Base-by-base conservation (phyloP, 2,113 vertebrate genomes). In the Bambusicola thoracicus region DNA sequence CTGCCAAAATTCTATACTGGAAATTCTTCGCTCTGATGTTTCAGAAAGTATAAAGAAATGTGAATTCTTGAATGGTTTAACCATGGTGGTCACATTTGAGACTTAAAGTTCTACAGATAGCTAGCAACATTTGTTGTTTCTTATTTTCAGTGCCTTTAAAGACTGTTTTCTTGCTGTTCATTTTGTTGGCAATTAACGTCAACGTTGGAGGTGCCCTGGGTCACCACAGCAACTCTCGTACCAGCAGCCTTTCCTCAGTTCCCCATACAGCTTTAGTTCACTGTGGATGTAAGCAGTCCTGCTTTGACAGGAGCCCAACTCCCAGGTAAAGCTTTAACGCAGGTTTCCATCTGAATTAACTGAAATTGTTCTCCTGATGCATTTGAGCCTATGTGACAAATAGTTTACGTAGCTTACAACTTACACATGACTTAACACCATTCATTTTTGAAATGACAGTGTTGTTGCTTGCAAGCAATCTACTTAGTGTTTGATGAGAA, bases 321-420 rank as follows among this genome's bases (percentile, higher is more conserved):
- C 78, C 30, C 12, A 3, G 24, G 68, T 61, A 74, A 55, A 70
- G 56, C 34, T 77, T 72, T 55, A 55, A 67, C 84, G 72, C 72
- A 67, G 27, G 0, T 11, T 91, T 92, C 81, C 51, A 6, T 68
- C 61, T 53, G 85, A 84, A 51, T 86, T 81, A 88, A 83, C 93
- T 92, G 4, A 65, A 91, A 2, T 70, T 87, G 56, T 81, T 83
- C 51, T 61, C 2, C 46, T 90, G 91, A 88, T 93, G 55, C 77
- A 46, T 88, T 78, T 66, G 70, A 86, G 24, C 85, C 83, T 75
- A 66, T 58, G 1, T 58, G 94, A 86, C 56, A 95, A 86, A 93
- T 81, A 91, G 90, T 92, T 94, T 87, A 80, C 90, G 90, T 93
- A 92, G 92, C 93, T 95, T 92, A 82, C 70, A 92, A 81, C 78